A percentile compares a stretch with the other conserved stretches of the same genome.
Conservation (phyloP, 1,140 invertebrate genomes). For the Drosophila chauvacae region DNA sequence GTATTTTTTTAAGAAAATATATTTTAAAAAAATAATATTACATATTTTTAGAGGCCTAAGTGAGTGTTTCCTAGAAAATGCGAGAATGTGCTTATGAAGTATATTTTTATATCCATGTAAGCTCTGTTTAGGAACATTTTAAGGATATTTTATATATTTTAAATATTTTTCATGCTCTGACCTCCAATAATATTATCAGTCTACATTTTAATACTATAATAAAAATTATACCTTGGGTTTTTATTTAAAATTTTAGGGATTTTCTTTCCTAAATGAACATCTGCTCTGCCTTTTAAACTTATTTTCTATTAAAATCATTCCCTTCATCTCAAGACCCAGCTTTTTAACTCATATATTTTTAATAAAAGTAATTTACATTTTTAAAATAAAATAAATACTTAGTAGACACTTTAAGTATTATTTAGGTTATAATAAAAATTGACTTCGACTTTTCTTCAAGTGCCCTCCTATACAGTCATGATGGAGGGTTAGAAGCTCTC, state of each 20-base stretch:
- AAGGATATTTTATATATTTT: too few species aligned
- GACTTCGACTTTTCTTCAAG: neutral
- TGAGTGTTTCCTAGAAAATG: too few species aligned
- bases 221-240: neutral
- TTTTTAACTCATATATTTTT: too few species aligned
- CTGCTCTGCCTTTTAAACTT: too few species aligned
- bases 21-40: too few species aligned
- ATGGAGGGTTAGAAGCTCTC: slow-evolving; percentile 53
- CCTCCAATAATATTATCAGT: neutral
- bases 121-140: too few species aligned
- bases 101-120: too few species aligned
- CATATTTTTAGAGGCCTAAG: neutral
- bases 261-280: neutral
- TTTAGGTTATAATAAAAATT: neutral
- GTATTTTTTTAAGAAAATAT: neutral
- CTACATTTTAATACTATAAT: neutral
- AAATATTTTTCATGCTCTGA: too few species aligned
- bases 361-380: neutral
- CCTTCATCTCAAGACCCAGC: neutral
- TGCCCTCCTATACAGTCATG: slow-evolving; percentile 17
- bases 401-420: neutral
- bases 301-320: neutral
- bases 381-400: neutral
- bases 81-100: too few species aligned
- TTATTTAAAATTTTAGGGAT: neutral